Base-by-base conservation (phyloP, 2,113 vertebrate species). In the Cryptoleucopteryx plumbea region DNA sequence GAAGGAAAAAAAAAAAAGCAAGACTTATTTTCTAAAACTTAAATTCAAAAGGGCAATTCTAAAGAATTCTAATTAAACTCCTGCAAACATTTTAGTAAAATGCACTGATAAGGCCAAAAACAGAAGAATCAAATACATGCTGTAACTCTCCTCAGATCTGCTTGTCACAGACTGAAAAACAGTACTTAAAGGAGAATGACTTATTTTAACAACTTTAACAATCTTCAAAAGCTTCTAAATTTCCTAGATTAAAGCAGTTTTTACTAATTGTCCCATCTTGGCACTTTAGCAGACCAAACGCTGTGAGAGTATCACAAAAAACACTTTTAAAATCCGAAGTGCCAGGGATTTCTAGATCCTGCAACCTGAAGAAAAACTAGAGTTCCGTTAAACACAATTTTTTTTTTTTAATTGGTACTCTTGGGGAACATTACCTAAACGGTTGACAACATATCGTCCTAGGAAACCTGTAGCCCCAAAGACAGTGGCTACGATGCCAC, bases 391-490 rank as follows among this genome's bases (percentile, higher is more conserved):
- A 34, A 25, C 9, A 17, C 2, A 3, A 43, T 34, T 17, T 8
- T 14, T 43, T 43, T 43, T 47, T 47, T 36, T 4, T 5, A 36
- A 23, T n/a, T 7, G 53, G 36, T 2, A 27, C 10, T 78, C 13
- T 32, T 16, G 12, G 31, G 4, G 20, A 56, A 56, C 70, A 36
- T 98, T 97, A 99, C 99, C 99, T 59, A 99, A 98, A 34, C 98
- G 98, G 77, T 98, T 99, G 96, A 99, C 99, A 34, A 99, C 98
- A 2, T 99, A 99, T 80, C 99, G 98, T 27, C 99, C 99, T 88
- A 99, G 96, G 89, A 99, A 99, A 23, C 99, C 99, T 3, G 99
- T 99, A 42, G 99, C 99, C 73, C 99, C 99, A 81, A 99, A 99
- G 50, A 99, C 99, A 1, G 99, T 99, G 77, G 99, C 99, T 20